Evolutionary conservation across 2,113 vertebrate species (phyloP).

Genomic region (Cichladusa arquata): DNA sequence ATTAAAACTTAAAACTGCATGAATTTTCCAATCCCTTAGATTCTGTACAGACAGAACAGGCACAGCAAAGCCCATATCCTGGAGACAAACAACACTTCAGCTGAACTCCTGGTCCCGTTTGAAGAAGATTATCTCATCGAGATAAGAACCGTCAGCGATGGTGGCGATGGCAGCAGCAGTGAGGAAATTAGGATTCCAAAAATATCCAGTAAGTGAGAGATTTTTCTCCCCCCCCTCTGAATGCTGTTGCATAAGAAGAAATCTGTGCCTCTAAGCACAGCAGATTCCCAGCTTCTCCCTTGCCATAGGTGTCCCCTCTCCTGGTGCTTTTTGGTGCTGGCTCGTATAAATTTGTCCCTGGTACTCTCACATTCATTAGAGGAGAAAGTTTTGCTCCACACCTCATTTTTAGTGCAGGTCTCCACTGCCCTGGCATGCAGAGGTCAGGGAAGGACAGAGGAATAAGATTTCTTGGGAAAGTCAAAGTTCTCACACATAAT

Average conservation of each 20-base stretch:
- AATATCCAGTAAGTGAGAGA: conserved; percentile 81
- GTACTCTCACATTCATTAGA: background rate
- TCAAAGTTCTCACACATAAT: fast-evolving
- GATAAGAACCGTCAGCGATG: conserved; percentile 84
- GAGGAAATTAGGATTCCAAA: conserved; percentile 88
- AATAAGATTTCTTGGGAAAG: background rate
- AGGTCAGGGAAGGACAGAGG: background rate
- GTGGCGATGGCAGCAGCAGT: conserved; percentile 88
- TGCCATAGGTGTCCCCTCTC: background rate
- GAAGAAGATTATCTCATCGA: conserved; percentile 89
- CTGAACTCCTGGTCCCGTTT: conserved; percentile 83
- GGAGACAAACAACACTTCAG: conserved; percentile 87
- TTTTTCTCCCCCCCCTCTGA: background rate
- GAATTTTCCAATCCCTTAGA: conserved; percentile 59
- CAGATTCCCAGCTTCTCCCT: background rate
- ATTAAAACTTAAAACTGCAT: background rate
- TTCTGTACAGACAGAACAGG: conserved; percentile 84
- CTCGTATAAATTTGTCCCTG: background rate
- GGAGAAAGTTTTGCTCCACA: background rate
- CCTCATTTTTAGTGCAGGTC: background rate
- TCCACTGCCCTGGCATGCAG: background rate
- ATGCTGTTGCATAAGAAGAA: background rate
- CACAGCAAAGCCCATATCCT: conserved; percentile 77
- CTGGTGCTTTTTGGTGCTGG: background rate
- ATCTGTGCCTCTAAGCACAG: background rate